Percentiles rank a stretch among this genome's conserved stretches.
Conservation (phyloP, 2,888 invertebrate species). For the Crocallis elinguaria region DNA sequence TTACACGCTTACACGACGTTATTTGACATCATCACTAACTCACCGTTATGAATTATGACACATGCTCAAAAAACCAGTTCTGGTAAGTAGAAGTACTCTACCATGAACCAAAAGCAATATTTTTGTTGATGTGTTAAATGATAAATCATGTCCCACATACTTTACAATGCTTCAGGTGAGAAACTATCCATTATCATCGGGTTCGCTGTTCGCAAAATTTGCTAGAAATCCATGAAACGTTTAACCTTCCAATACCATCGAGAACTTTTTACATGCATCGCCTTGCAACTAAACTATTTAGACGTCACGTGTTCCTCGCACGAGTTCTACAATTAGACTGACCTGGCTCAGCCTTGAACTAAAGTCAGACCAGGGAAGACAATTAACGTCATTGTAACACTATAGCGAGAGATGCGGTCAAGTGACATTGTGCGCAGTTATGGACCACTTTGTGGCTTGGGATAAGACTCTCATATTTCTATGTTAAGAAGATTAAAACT, state of each 20-base stretch:
- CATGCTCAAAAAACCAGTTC: no score
- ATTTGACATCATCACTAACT: no score
- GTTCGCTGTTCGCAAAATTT: not conserved
- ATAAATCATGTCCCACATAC: no score
- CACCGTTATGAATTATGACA: no score
- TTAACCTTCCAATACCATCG: not conserved
- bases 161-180: no score
- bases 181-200: no score
- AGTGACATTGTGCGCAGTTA: constrained; percentile 12
- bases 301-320: constrained; percentile 15
- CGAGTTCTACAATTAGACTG: constrained; percentile 19
- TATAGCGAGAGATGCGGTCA: constrained; percentile 8
- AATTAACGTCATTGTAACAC: constrained; percentile 15
- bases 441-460: not conserved
- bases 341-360: constrained; percentile 11
- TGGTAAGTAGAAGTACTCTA: no score
- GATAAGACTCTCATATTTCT: not conserved
- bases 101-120: no score
- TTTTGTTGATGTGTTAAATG: no score
- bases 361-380: constrained; percentile 1
- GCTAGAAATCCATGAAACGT: not conserved
- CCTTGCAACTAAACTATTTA: not conserved
- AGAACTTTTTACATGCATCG: constrained; percentile 1
- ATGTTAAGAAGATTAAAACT: not conserved
- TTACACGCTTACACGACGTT: no score